phyloP scores from a whole-genome alignment of 1,140 invertebrate species.

The Penaeus chinensis region DNA sequence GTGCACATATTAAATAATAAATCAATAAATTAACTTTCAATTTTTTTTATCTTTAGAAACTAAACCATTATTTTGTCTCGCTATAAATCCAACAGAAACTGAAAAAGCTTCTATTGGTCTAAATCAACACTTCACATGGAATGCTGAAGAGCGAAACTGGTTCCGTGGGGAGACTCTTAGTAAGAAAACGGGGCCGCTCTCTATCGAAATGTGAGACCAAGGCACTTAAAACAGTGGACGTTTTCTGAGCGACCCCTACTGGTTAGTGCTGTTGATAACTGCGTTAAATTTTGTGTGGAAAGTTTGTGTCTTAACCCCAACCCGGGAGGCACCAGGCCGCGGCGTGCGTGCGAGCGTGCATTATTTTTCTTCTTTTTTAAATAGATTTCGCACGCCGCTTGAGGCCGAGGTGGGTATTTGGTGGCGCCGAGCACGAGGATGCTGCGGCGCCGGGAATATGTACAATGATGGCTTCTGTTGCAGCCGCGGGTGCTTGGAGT shows the following conservation, averaged over 20 bases:
- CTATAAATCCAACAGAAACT: constrained; percentile 60
- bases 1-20: constrained; percentile 62
- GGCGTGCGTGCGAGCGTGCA: too few species aligned
- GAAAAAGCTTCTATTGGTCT: constrained; percentile 60
- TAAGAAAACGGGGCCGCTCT: constrained; percentile 53
- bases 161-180: constrained; percentile 46
- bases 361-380: too few species aligned
- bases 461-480: constrained; percentile 1
- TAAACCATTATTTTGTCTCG: constrained; percentile 60
- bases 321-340: constrained; percentile 12
- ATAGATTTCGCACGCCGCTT: too few species aligned
- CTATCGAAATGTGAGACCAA: constrained; percentile 62
- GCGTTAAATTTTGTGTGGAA: constrained; percentile 61
- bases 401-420: too few species aligned
- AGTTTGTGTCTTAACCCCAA: constrained; percentile 54
- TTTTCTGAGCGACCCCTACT: constrained; percentile 48
- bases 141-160: constrained; percentile 43
- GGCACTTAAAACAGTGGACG: constrained; percentile 60
- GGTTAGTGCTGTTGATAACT: constrained; percentile 60
- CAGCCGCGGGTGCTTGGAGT: too few species aligned
- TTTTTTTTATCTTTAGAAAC: constrained; percentile 58
- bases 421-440: too few species aligned
- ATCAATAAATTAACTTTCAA: constrained; percentile 62
- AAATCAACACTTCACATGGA: constrained; percentile 60
- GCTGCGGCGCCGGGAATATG: too few species aligned